A percentile compares a stretch with the other conserved stretches of the same genome.
These are phyloP conservation scores for Timandra comae DNA, from an alignment of 2,888 invertebrate genomes.

Conservation along the genomic window DNA sequence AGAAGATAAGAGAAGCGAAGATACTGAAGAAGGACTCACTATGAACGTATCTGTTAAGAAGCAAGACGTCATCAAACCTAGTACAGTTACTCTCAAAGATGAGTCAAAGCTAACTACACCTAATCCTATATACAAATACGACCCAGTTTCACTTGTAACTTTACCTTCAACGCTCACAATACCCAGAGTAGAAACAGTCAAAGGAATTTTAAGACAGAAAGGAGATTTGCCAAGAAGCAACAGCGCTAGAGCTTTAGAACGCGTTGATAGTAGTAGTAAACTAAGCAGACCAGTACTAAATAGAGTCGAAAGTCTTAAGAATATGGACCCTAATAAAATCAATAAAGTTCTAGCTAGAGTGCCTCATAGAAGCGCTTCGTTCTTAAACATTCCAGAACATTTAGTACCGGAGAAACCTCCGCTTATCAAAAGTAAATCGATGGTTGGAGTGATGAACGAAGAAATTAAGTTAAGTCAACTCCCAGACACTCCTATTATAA, in stretches of 20 bases:
- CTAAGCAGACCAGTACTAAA: constrained; percentile 42
- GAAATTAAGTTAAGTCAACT: constrained; percentile 56
- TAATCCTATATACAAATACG: constrained; percentile 56
- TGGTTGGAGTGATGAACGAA: constrained; percentile 55
- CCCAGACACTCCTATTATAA: constrained; percentile 70
- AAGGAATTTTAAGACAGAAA: constrained; percentile 54
- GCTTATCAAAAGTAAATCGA: constrained; percentile 58
- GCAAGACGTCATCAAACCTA: constrained; percentile 64
- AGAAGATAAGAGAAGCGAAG: constrained; percentile 53
- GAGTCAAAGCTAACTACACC: constrained; percentile 65
- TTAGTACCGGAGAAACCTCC: constrained; percentile 59
- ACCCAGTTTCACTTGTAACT: constrained; percentile 48
- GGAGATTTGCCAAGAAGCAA: constrained; percentile 50
- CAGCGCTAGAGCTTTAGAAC: constrained; percentile 54
- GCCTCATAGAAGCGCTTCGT: constrained; percentile 69
- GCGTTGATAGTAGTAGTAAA: constrained; percentile 49
- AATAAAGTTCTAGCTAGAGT: constrained; percentile 61
- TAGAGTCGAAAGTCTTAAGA: constrained; percentile 66
- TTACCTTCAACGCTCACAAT: constrained; percentile 52
- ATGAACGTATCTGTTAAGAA: constrained; percentile 61
- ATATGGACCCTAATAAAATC: constrained; percentile 57
- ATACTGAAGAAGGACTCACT: constrained; percentile 60
- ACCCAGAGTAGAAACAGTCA: constrained; percentile 63
- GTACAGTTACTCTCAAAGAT: constrained; percentile 63
- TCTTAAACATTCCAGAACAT: constrained; percentile 65